Conservation (phyloP, 2,113 vertebrate genomes). For the Orycteropus afer region DNA sequence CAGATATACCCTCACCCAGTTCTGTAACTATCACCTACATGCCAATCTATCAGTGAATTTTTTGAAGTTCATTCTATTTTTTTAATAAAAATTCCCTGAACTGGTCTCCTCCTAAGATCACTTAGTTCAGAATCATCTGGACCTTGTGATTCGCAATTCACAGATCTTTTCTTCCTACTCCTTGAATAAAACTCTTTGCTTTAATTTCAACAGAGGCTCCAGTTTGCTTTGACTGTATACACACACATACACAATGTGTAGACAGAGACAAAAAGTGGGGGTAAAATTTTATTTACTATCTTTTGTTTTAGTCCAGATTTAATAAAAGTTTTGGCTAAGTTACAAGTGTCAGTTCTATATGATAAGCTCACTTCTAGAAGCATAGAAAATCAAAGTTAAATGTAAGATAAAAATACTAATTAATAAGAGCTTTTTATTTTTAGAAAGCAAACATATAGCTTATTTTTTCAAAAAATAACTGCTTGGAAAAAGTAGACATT, state of each 20-base stretch:
- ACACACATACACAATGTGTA: not conserved
- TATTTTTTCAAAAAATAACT: not conserved
- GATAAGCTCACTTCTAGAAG: not conserved
- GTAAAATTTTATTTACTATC: not conserved
- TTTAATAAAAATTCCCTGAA: no score
- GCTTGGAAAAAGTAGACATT: not conserved
- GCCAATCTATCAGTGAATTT: no score
- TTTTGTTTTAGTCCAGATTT: not conserved
- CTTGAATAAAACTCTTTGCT: no score
- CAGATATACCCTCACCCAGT: no score
- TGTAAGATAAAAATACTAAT: not conserved
- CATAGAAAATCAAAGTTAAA: not conserved
- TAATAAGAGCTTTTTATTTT: not conserved
- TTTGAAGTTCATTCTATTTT: no score
- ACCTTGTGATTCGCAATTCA: no score
- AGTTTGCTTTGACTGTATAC: no score
- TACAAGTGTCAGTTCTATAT: not conserved
- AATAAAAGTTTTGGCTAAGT: not conserved
- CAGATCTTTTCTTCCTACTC: no score
- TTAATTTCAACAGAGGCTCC: no score
- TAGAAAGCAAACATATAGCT: not conserved
- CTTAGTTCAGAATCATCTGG: no score
- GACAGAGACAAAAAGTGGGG: not conserved
- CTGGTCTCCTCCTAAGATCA: no score
- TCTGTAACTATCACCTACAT: no score